Conservation (phyloP, 2,888 invertebrate genomes). For the Drosophila anomelani region DNA sequence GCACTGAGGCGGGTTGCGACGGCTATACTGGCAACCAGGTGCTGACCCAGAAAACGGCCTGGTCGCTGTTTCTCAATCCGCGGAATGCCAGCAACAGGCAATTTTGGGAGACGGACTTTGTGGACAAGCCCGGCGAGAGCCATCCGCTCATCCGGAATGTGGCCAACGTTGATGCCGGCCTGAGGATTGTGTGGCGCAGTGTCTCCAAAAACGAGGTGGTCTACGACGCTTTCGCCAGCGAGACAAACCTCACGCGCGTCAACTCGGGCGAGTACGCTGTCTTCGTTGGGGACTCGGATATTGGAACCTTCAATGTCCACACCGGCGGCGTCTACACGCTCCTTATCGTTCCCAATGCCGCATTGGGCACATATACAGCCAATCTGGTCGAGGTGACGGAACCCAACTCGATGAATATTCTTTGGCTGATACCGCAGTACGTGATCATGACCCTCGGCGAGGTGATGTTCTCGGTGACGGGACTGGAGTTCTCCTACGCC, state of each 20-base stretch:
- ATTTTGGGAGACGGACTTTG: constrained; percentile 62
- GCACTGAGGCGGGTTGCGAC: constrained; percentile 40
- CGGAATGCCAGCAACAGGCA: constrained; percentile 27
- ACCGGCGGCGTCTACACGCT: constrained; percentile 84
- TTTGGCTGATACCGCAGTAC: constrained; percentile 89
- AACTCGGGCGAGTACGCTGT: constrained; percentile 64
- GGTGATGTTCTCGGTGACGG: constrained; percentile 89
- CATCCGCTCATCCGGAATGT: constrained; percentile 76
- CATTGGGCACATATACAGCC: constrained; percentile 5
- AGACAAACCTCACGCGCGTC: constrained; percentile 60
- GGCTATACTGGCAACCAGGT: neutral
- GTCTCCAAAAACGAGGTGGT: constrained; percentile 41
- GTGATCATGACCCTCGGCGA: constrained; percentile 88
- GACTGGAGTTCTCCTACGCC: constrained; percentile 89
- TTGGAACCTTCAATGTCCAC: constrained; percentile 54
- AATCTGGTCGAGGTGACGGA: constrained; percentile 68
- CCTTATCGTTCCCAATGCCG: constrained; percentile 57
- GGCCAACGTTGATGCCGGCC: constrained; percentile 57
- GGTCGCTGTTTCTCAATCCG: constrained; percentile 74
- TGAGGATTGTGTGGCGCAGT: constrained; percentile 65
- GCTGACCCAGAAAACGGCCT: constrained; percentile 62
- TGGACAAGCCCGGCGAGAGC: constrained; percentile 81
- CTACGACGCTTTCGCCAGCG: constrained; percentile 57
- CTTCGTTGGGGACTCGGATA: constrained; percentile 46
- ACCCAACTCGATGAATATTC: constrained; percentile 86